Base-by-base conservation (phyloP, 2,113 vertebrate species). In the Dunckerocampus dactyliophorus region DNA sequence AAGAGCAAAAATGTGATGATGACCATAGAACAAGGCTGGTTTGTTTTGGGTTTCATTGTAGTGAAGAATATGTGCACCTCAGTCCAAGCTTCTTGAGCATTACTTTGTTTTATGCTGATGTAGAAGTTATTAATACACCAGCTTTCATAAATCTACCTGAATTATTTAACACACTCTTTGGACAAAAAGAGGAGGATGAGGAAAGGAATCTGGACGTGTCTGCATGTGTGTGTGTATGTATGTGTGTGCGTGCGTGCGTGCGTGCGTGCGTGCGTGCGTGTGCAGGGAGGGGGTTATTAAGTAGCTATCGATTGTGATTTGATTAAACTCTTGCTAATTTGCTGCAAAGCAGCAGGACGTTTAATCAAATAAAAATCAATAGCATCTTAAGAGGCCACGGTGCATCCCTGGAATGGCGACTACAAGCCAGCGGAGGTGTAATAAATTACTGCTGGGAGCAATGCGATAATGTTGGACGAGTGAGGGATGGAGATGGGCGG, bases 351-450 rank as follows among this genome's bases (percentile, higher is more conserved):
- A 91, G 91, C 87, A 86, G 71, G 87, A 88, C 85, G 31, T 91
- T 91, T 92, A 90, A 91, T 91, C 89, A 89, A 90, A 91, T 89
- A 81, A 84, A 82, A 90, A 90, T 90, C 90, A 52, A 92, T 92
- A 90, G 67, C 88, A 88, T 87, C 88, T 90, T 91, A 91, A 91
- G 89, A 90, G 90, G 84, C 84, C 72, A 72, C 71, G 76, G 31
- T 34, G 31, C 31, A 34, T 34, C 31, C 31, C 31, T 34, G 31
- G 31, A 34, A 34, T 34, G 31, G 31, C 31, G 4, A 34, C 31
- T 34, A 34, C 7, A 34, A 34, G 31, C 31, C 31, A 34, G 31
- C 31, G 31, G 31, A 34, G 31, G 31, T 34, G 31, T 34, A 34
- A 34, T 34, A 34, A 34, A 34, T 34, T 34, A 34, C 31, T 34